Percentiles rank a stretch among this genome's conserved stretches.
These are phyloP conservation scores for Trichosurus vulpecula DNA, from an alignment of 2,797 vertebrate genomes.

Conservation along the genomic window DNA sequence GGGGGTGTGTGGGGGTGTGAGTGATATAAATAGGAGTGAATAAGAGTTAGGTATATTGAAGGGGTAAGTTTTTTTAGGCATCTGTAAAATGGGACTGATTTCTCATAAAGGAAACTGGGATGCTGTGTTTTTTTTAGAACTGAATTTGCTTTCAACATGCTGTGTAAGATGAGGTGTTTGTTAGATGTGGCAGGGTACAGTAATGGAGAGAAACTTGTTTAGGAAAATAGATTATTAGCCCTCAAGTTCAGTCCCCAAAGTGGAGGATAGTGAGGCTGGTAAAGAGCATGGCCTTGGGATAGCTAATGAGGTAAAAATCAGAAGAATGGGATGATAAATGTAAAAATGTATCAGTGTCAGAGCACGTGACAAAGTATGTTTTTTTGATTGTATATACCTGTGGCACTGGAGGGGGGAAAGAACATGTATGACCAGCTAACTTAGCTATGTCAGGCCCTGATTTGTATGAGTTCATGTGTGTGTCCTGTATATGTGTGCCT, in stretches of 20 bases:
- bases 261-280: not conserved
- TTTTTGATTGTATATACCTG: not conserved
- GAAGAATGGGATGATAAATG: not conserved
- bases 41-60: not conserved
- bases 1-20: not conserved
- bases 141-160: not conserved
- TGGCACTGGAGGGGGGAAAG: not conserved
- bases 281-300: not conserved
- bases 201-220: not conserved
- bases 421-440: not conserved
- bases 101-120: not conserved
- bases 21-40: not conserved
- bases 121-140: not conserved
- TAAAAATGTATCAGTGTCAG: not conserved
- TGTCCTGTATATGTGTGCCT: not conserved
- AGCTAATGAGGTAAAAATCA: not conserved
- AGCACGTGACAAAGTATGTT: not conserved
- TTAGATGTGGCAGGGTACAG: not conserved
- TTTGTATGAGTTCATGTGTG: not conserved
- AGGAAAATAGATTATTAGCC: not conserved
- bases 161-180: not conserved
- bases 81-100: not conserved
- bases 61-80: not conserved
- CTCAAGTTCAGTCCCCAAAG: not conserved
- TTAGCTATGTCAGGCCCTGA: not conserved